A percentile compares a stretch with the other conserved stretches of the same genome.
Evolutionary conservation across 2,113 vertebrate species (phyloP).

Genomic region (Poeciliopsis prolifica): DNA sequence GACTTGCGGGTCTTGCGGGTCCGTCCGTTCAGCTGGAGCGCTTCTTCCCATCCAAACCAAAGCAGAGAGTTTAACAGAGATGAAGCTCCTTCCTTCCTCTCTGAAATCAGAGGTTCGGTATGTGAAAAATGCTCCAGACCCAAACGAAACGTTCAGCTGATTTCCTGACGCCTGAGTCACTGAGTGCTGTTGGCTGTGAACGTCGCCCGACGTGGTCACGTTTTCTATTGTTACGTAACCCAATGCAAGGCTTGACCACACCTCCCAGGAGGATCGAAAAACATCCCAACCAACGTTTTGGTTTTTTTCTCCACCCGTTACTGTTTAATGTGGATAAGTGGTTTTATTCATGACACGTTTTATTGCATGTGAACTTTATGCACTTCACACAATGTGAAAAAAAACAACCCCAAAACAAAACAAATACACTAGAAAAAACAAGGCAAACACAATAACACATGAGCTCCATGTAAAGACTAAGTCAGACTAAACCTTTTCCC

Average conservation of each 20-base stretch:
- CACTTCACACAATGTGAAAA: neutral
- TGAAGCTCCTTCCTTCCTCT: neutral
- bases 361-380: neutral
- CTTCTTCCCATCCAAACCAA: neutral
- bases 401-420: no score
- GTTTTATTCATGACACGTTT: neutral
- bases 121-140: slow-evolving; percentile 5
- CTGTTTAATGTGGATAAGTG: neutral
- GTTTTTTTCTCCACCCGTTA: neutral
- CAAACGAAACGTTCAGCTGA: slow-evolving; percentile 8
- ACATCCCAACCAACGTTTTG: neutral
- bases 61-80: neutral
- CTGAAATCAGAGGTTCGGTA: neutral
- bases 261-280: slow-evolving; percentile 20
- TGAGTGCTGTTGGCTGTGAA: slow-evolving; percentile 10
- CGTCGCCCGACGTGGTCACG: slow-evolving; percentile 33
- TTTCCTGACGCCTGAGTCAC: slow-evolving; percentile 42
- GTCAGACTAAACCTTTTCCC: no score
- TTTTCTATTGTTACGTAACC: slow-evolving; percentile 49
- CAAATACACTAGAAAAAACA: neutral
- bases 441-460: neutral
- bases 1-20: neutral
- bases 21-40: neutral
- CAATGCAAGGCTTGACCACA: slow-evolving; percentile 5
- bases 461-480: no score